These are phyloP conservation scores for Helicoverpa assulta DNA, from an alignment of 2,888 invertebrate species.

Conservation along the genomic window DNA sequence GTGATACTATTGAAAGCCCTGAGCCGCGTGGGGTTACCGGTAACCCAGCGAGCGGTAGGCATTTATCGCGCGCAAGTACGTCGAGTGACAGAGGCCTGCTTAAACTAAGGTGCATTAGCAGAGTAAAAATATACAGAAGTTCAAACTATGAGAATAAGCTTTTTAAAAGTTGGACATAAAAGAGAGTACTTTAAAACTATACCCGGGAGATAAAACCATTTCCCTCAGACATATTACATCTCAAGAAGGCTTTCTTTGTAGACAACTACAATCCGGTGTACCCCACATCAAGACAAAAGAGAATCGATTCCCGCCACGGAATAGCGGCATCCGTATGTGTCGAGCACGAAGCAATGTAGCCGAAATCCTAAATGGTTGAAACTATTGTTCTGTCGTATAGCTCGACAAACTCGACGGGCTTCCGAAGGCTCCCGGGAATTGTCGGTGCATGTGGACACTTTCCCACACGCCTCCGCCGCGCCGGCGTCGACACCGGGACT, in stretches of 20 bases:
- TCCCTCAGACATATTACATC: constrained; percentile 15
- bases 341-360: constrained; percentile 55
- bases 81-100: no score
- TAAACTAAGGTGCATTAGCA: not conserved
- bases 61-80: no score
- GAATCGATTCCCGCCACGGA: constrained; percentile 60
- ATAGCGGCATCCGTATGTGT: constrained; percentile 59
- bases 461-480: constrained; percentile 64
- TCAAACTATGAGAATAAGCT: not conserved
- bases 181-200: not conserved
- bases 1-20: no score
- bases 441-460: constrained; percentile 66
- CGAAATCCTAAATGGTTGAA: constrained; percentile 63
- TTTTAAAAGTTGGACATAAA: not conserved
- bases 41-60: no score
- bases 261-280: constrained; percentile 35
- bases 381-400: constrained; percentile 61
- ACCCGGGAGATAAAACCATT: constrained; percentile 13
- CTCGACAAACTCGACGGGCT: constrained; percentile 51
- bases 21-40: no score
- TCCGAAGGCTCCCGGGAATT: constrained; percentile 53
- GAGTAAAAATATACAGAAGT: not conserved
- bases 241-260: constrained; percentile 35
- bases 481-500: constrained; percentile 40
- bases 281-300: constrained; percentile 56